Conservation (phyloP, 37 sponge, comb jelly and placozoan genomes). For the Cliona cf. orientalis region DNA sequence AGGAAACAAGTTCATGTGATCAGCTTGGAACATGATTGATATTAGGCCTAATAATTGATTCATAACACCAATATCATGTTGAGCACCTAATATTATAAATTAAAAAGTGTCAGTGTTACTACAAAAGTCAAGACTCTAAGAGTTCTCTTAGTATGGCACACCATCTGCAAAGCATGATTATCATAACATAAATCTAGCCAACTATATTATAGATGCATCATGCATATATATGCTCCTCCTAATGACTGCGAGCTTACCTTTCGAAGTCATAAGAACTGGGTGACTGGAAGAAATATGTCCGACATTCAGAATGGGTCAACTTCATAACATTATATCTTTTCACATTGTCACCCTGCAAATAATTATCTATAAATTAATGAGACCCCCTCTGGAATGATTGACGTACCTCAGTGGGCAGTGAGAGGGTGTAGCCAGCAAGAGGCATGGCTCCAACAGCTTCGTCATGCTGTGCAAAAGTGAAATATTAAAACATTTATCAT, state of each 20-base stretch:
- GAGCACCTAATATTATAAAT: no score
- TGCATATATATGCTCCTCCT: neutral
- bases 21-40: no score
- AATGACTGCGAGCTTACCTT: no score
- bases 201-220: no score
- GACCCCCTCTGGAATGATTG: no score
- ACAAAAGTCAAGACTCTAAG: no score
- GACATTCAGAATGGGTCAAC: constrained; percentile 21
- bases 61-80: no score
- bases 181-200: neutral
- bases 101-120: no score
- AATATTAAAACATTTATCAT: neutral
- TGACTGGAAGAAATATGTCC: constrained; percentile 43
- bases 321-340: constrained; percentile 28
- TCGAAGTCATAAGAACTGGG: constrained; percentile 44
- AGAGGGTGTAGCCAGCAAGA: constrained; percentile 39
- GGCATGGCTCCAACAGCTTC: constrained; percentile 47
- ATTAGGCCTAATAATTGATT: no score
- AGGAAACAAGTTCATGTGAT: no score
- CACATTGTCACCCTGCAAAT: constrained; percentile 30
- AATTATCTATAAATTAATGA: neutral
- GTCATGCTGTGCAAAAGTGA: neutral
- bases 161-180: constrained; percentile 21
- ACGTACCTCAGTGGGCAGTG: constrained; percentile 6
- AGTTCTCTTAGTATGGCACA: constrained; percentile 5